Evolutionary conservation across 1,140 invertebrate species (phyloP), one percentile per base, ranked within the genome.

Genomic region (Hormaphis cornu): DNA sequence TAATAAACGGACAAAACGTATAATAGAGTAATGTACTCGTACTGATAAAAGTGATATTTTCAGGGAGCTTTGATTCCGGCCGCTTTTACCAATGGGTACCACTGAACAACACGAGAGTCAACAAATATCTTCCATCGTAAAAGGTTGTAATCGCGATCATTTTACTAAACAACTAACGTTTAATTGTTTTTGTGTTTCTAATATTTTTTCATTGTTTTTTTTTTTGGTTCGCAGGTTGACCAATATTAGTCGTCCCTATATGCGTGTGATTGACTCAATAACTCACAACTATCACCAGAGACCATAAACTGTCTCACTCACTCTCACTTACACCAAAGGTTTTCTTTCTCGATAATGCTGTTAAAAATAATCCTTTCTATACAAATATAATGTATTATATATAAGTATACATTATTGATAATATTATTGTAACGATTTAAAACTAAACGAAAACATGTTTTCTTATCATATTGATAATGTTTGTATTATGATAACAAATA

Each of bases 11-110:
- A n/a, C n/a, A n/a, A n/a, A n/a, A n/a, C n/a, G n/a, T n/a, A n/a
- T n/a, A n/a, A n/a, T n/a, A n/a, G n/a, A n/a, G n/a, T n/a, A n/a
- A n/a, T n/a, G n/a, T n/a, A n/a, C n/a, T n/a, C n/a, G n/a, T n/a
- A n/a, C n/a, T n/a, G n/a, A n/a, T n/a, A 33, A 33, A 33, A 33
- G 4, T 52, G 72, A 78, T 30, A 79, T 78, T 73, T 79, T 75
- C 76, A 81, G 82, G 79, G 80, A 74, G 75, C 82, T 73, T 75
- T 81, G 77, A 78, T 82, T 78, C 78, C 83, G 76, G 82, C 81
- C 76, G 78, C 78, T 72, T 82, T 81, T 75, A 81, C 80, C 74
- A 82, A 82, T 76, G 80, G 80, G 73, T 81, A 81, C 76, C 80
- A 81, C 75, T 82, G 78, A 81, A 71, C 70, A 66, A 66, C 59